Evolutionary conservation across 2,797 vertebrate species (phyloP).

Genomic region (Remorina albescens): DNA sequence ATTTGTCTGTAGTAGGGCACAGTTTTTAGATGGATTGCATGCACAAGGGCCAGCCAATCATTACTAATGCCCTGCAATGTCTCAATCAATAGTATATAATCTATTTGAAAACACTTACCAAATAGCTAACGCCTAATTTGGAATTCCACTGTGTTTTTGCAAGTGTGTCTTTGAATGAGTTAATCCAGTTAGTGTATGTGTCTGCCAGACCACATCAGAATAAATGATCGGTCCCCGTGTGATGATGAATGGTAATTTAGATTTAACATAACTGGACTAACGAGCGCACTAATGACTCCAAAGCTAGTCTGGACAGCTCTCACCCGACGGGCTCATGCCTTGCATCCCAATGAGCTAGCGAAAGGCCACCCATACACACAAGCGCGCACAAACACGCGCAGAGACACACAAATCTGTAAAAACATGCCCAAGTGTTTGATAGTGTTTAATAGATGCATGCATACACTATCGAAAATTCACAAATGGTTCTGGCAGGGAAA

Average conservation of each 20-base stretch:
- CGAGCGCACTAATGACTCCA: constrained; percentile 87
- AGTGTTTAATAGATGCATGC: constrained; percentile 74
- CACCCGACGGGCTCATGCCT: constrained; percentile 65
- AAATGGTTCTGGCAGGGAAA: constrained; percentile 43
- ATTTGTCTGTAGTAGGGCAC: constrained; percentile 14
- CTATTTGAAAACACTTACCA: constrained; percentile 71
- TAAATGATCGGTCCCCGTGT: constrained; percentile 85
- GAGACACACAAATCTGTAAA: constrained; percentile 15
- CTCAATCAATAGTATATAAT: constrained; percentile 72
- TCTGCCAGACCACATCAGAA: constrained; percentile 81
- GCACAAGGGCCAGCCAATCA: constrained; percentile 71
- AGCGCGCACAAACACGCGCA: constrained; percentile 16
- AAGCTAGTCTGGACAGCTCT: constrained; percentile 83
- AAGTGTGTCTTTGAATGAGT: constrained; percentile 76
- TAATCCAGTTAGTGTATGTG: constrained; percentile 80
- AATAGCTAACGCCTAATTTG: constrained; percentile 73
- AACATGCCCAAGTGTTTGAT: constrained; percentile 64
- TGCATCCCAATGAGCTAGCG: constrained; percentile 83
- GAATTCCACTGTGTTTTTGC: constrained; percentile 69
- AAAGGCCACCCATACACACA: constrained; percentile 64
- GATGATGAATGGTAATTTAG: constrained; percentile 90
- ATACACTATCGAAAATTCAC: constrained; percentile 60
- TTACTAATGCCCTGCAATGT: constrained; percentile 57
- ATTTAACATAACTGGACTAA: constrained; percentile 90
- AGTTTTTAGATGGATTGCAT: constrained; percentile 37